These are phyloP conservation scores for Diphyllodes magnificus DNA, from an alignment of 2,113 vertebrate genomes.

Conservation along the genomic window DNA sequence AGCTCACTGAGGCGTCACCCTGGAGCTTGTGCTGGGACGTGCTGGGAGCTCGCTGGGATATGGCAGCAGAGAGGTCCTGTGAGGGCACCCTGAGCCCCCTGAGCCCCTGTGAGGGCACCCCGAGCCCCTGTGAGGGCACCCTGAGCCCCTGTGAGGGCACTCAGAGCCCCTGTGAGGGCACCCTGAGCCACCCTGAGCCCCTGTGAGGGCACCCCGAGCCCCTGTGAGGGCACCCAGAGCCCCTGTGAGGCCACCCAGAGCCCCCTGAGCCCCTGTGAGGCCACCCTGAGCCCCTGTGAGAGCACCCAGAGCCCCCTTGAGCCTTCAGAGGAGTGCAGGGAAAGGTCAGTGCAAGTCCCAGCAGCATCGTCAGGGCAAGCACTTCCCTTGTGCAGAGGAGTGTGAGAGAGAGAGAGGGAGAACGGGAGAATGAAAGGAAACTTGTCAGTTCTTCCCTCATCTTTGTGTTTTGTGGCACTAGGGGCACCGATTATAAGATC, in stretches of 20 bases:
- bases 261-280: too few species aligned
- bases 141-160: rapidly evolving
- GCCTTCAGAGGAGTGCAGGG: background rate
- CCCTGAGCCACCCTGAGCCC: too few species aligned
- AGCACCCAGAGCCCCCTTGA: background rate
- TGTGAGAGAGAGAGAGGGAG: background rate
- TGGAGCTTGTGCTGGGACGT: rapidly evolving
- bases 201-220: background rate
- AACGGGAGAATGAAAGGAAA: background rate
- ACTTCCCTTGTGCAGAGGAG: rapidly evolving
- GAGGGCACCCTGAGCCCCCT: background rate
- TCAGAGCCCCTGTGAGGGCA: background rate
- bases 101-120: background rate
- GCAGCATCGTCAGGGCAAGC: rapidly evolving
- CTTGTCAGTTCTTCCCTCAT: background rate
- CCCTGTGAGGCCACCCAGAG: background rate
- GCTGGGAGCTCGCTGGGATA: background rate
- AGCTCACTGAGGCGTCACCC: rapidly evolving
- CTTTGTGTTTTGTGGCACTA: rapidly evolving
- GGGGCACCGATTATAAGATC: background rate
- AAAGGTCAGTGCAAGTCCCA: background rate
- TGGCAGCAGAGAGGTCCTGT: background rate
- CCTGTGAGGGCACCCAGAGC: too few species aligned
- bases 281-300: too few species aligned
- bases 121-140: too few species aligned